Evolutionary conservation across 2,797 vertebrate genomes (phyloP).

Genomic region (Argya squamiceps): DNA sequence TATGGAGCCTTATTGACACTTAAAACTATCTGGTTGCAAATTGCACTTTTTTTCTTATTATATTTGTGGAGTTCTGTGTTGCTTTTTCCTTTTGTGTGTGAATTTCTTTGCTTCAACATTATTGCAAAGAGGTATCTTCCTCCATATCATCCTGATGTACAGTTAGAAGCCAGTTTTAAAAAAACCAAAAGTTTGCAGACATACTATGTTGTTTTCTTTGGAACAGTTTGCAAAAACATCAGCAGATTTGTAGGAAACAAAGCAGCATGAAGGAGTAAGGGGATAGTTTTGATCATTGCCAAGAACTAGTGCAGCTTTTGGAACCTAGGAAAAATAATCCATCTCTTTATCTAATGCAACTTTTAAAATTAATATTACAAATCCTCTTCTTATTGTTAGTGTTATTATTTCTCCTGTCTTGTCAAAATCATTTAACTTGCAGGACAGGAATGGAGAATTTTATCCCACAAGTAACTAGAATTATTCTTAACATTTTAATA

Average conservation of each 20-base stretch:
- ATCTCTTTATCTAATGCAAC: constrained; percentile 34
- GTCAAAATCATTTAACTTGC: neutral
- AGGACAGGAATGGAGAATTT: neutral
- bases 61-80: neutral
- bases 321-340: constrained; percentile 58
- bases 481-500: neutral
- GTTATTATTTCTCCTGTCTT: constrained; percentile 25
- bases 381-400: constrained; percentile 11
- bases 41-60: neutral
- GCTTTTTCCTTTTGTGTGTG: neutral
- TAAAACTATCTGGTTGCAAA: neutral
- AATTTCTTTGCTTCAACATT: neutral
- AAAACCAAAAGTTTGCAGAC: constrained; percentile 1
- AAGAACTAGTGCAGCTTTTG: constrained; percentile 50
- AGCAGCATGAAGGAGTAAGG: constrained; percentile 32
- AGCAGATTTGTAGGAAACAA: constrained; percentile 51
- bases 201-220: constrained; percentile 40
- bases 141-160: neutral
- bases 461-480: neutral
- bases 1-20: neutral
- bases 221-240: constrained; percentile 57
- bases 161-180: neutral
- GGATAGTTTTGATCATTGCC: constrained; percentile 20
- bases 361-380: constrained; percentile 45
- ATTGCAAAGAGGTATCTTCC: neutral